These are phyloP conservation scores for Leptosomus discolor DNA, from an alignment of 2,113 vertebrate genomes.

Conservation along the genomic window DNA sequence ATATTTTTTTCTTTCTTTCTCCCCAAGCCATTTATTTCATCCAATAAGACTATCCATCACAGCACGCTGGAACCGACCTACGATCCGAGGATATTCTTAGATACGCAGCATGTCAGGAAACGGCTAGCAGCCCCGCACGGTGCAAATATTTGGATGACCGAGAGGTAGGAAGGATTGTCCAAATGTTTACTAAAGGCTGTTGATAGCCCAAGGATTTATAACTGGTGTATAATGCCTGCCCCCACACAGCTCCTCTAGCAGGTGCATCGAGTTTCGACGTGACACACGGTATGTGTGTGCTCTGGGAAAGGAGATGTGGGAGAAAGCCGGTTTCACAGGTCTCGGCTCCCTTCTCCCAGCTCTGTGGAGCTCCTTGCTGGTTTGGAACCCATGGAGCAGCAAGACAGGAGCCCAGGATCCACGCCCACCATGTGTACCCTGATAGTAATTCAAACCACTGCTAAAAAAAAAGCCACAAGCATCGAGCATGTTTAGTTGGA, in stretches of 20 bases:
- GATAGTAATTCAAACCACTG: background rate
- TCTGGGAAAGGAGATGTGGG: background rate
- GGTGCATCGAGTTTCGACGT: slow-evolving; percentile 14
- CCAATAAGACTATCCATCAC: slow-evolving; percentile 17
- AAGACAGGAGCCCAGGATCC: background rate
- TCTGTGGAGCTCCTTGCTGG: background rate
- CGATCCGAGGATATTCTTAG: slow-evolving; percentile 17
- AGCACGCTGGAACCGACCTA: background rate
- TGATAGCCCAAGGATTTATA: slow-evolving; percentile 46
- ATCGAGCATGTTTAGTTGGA: background rate
- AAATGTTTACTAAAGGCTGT: slow-evolving; percentile 60
- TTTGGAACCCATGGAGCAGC: background rate
- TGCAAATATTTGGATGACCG: slow-evolving; percentile 67
- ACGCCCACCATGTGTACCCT: background rate
- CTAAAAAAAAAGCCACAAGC: background rate
- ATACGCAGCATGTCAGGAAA: slow-evolving; percentile 37
- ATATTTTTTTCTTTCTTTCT: background rate
- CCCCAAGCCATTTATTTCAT: background rate
- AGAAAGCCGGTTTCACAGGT: background rate
- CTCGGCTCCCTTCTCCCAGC: background rate
- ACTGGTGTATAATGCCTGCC: background rate
- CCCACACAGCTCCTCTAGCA: slow-evolving; percentile 24
- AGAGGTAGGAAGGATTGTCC: slow-evolving; percentile 63
- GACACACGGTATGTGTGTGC: background rate
- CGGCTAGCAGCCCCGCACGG: slow-evolving; percentile 15